A percentile compares a stretch with the other conserved stretches of the same genome.
phyloP scores from a whole-genome alignment of 2,113 vertebrate genomes.

The Xenopus borealis region DNA sequence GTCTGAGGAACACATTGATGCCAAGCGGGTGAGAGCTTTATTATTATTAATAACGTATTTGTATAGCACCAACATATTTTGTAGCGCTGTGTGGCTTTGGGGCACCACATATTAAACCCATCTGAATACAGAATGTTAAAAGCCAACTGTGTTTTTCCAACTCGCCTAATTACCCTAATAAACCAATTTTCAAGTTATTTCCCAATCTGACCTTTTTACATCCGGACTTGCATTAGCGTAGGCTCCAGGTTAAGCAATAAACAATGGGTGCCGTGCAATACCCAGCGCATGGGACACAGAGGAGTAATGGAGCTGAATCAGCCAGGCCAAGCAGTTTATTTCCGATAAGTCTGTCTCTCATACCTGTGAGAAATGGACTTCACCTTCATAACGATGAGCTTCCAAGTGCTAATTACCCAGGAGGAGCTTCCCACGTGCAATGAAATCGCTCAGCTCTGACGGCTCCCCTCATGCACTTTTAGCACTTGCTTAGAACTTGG shows the following conservation, averaged over 20 bases:
- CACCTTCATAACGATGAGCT: not conserved
- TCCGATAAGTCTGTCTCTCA: slow-evolving; percentile 7
- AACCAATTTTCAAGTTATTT: not conserved
- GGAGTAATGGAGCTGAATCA: not conserved
- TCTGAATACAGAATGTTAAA: not conserved
- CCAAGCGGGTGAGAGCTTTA: no score
- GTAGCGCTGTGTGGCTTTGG: no score
- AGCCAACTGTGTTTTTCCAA: not conserved
- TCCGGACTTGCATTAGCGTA: not conserved
- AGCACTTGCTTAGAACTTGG: no score
- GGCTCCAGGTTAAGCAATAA: not conserved
- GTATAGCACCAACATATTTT: no score
- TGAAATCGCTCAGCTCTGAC: not conserved
- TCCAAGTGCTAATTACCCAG: slow-evolving; percentile 26
- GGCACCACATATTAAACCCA: not conserved
- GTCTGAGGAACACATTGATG: no score
- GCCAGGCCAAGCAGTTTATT: slow-evolving; percentile 1
- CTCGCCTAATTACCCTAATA: not conserved
- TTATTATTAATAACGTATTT: no score
- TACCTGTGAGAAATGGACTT: slow-evolving; percentile 28
- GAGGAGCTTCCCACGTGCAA: slow-evolving; percentile 12
- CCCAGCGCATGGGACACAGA: not conserved
- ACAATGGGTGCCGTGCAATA: not conserved
- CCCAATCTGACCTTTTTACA: not conserved
- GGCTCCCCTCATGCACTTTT: no score